A percentile compares a stretch with the other conserved stretches of the same genome.
Conservation (phyloP, 2,888 invertebrate species). For the Platycheirus rosarum region DNA sequence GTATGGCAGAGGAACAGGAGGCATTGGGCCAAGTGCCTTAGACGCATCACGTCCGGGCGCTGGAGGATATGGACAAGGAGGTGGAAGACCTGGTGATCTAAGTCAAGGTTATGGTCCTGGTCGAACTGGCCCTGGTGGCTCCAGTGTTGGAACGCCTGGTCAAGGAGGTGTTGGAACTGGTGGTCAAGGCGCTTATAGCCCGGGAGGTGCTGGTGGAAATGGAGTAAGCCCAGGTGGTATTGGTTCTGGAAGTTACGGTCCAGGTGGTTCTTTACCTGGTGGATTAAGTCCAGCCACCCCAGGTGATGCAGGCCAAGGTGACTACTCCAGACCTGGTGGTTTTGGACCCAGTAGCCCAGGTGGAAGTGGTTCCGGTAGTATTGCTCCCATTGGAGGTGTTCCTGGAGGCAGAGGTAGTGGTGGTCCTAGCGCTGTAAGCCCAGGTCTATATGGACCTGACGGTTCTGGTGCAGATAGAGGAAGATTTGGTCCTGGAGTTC, state of each 20-base stretch:
- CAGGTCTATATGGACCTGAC: constrained; percentile 23
- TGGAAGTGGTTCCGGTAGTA: constrained; percentile 1
- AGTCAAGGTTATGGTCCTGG: constrained; percentile 51
- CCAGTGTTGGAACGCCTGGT: constrained; percentile 34
- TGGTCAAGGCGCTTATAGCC: constrained; percentile 11
- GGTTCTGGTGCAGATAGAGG: constrained; percentile 40
- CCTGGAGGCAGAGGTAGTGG: constrained; percentile 18
- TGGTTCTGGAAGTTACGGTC: constrained; percentile 37
- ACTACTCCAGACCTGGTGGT: constrained; percentile 24
- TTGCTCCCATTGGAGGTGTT: background rate
- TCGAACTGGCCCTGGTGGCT: constrained; percentile 39
- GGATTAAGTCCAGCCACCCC: constrained; percentile 33
- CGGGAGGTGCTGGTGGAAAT: constrained; percentile 28
- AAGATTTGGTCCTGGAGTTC: constrained; percentile 25
- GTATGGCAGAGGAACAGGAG: constrained; percentile 55
- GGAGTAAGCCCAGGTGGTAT: constrained; percentile 41
- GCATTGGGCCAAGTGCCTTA: constrained; percentile 13
- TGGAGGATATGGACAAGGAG: constrained; percentile 48
- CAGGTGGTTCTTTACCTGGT: constrained; percentile 51
- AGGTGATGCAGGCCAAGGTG: no score
- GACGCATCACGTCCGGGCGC: constrained; percentile 11
- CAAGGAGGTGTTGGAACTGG: constrained; percentile 39
- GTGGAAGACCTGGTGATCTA: constrained; percentile 43
- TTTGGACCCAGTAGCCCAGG: constrained; percentile 41
- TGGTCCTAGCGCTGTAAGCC: background rate